Percentiles rank a stretch among this genome's conserved stretches.
These are phyloP conservation scores for Scaeva pyrastri DNA, from an alignment of 2,888 invertebrate genomes.

Conservation along the genomic window DNA sequence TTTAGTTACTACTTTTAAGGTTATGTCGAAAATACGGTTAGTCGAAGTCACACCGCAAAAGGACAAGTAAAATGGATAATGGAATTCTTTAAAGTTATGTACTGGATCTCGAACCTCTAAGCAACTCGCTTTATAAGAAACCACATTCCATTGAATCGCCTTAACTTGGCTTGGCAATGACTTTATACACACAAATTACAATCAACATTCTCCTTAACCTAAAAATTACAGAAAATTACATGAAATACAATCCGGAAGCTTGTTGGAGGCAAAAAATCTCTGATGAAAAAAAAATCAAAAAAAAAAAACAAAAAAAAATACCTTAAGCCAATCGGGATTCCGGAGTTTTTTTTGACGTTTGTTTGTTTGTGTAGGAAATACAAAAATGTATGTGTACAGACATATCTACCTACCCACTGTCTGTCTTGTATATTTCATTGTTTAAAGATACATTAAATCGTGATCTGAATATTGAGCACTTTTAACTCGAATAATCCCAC, in stretches of 20 bases:
- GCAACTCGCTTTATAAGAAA: background rate
- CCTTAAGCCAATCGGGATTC: slow-evolving; percentile 25
- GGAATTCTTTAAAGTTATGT: slow-evolving; percentile 27
- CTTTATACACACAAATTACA: slow-evolving; percentile 20
- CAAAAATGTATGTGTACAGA: background rate
- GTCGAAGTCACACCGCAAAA: slow-evolving; percentile 40
- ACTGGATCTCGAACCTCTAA: too few relatives aligned
- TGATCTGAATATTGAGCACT: slow-evolving; percentile 75
- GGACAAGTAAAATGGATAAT: slow-evolving; percentile 39
- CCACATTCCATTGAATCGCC: slow-evolving; percentile 48
- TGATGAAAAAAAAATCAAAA: slow-evolving; percentile 33
- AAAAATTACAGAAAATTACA: slow-evolving; percentile 72
- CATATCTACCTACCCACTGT: background rate
- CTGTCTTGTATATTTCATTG: slow-evolving; percentile 57
- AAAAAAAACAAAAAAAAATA: slow-evolving; percentile 12
- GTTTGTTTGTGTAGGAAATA: slow-evolving; percentile 8
- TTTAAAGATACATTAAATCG: slow-evolving; percentile 75
- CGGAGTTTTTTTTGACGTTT: background rate
- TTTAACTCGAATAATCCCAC: slow-evolving; percentile 71
- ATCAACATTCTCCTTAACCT: slow-evolving; percentile 15
- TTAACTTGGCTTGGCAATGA: slow-evolving; percentile 34
- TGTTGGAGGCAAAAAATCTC: slow-evolving; percentile 38
- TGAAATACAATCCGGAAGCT: slow-evolving; percentile 71
- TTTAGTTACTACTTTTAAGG: background rate
- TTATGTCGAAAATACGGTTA: slow-evolving; percentile 34